Evolutionary conservation across 2,113 vertebrate species (phyloP), one percentile per base, ranked within the genome.

Genomic region (Corydoras maculifer): DNA sequence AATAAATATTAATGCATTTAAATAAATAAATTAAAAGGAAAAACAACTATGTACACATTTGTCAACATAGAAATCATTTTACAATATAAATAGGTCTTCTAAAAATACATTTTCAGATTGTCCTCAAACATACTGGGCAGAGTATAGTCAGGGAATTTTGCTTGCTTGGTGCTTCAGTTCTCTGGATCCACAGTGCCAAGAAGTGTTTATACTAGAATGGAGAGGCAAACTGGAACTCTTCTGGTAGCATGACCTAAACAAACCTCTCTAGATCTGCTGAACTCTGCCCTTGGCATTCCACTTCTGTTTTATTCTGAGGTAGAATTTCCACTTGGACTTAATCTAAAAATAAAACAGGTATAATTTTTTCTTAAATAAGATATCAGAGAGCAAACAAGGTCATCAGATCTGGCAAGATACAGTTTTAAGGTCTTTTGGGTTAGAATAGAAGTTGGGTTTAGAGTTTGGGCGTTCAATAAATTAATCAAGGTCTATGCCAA

Each of bases 11-110:
- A 79, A 85, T 83, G 75, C 54, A 80, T 80, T 85, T 89, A 88
- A 89, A 90, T 90, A 91, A 90, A 91, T 91, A 89, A 90, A 88
- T 90, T 82, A 89, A 87, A 87, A 78, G 61, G 78, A 49, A 70
- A 64, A 57, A 55, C 69, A 61, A 76, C 54, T 31, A 82, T 81
- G 86, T 86, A 90, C 88, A 90, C 87, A 87, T 86, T 85, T 76
- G 86, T 86, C 85, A 18, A 67, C 49, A 73, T n/a, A 78, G 62
- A 82, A 78, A 80, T 62, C 68, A 72, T 63, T 59, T 63, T 69
- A 80, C 68, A 70, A 25, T 75, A 68, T 64, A 70, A 70, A 69
- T 58, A 79, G 64, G 70, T 70, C 3, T 4, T 59, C 58, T 84
- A 75, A 77, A 81, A 69, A 79, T 14, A 53, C 51, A 14, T 53